Evolutionary conservation across 2,113 vertebrate species (phyloP), one percentile per base, ranked within the genome.

Genomic region (Alces alces): DNA sequence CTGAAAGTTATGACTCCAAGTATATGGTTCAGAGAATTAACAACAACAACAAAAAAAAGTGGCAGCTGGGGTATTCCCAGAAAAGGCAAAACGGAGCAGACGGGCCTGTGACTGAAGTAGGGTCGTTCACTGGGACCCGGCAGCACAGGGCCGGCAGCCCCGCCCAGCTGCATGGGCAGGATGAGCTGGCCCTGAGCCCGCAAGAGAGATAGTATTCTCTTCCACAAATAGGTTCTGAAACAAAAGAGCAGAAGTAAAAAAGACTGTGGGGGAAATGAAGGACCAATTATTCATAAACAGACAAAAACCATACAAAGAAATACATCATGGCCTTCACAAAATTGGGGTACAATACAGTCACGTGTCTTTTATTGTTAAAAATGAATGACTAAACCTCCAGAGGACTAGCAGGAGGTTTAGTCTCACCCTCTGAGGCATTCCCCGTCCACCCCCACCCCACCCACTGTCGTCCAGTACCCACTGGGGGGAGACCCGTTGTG

Each of bases 41-140:
- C n/a, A n/a, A n/a, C n/a, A n/a, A n/a, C n/a, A 70, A 25, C 25
- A 73, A 28, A 86, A 66, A 61, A 43, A 61, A 2, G 8, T 86
- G 64, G 85, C 78, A 97, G 61, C 64, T 90, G 86, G 16, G 4
- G 43, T 79, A 23, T n/a, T 14, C 80, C 54, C 52, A 60, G 70
- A 83, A 92, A 86, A 97, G 87, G 79, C 92, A 66, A 93, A 89
- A 39, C 7, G 33, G 90, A 98, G 54, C 91, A 94, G 93, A 97
- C 86, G 95, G 94, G 43, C 5, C 7, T 90, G 43, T 76, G 85
- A 39, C 23, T 73, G 64, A 27, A 52, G 86, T 50, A 58, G 86
- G 33, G 60, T 64, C 30, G 33, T 60, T 12, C 50, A 15, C 7
- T 30, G 39, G 85, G 86, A 82, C 45, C n/a, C 13, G 78, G 73